These are phyloP conservation scores for Euura saliciscinereae DNA, from an alignment of 1,140 invertebrate genomes.

Conservation along the genomic window DNA sequence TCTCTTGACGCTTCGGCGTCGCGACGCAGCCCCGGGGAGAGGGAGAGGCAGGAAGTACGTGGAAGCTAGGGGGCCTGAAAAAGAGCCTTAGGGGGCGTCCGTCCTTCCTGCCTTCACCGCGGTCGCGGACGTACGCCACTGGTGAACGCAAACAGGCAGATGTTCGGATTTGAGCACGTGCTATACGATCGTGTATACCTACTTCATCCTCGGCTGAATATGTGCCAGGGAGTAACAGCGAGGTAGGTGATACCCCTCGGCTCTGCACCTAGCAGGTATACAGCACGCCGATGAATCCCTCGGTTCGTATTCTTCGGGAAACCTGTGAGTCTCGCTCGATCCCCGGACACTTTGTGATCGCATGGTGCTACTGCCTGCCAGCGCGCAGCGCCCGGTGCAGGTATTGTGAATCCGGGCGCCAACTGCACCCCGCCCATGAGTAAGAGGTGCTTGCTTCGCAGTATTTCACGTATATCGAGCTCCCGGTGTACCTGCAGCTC, in stretches of 20 bases:
- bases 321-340: neutral
- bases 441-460: neutral
- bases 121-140: too few relatives aligned
- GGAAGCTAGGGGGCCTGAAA: neutral
- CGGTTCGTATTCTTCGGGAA: neutral
- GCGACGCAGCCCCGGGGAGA: too few relatives aligned
- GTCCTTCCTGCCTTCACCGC: neutral
- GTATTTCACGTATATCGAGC: neutral
- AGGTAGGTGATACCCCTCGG: neutral
- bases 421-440: neutral
- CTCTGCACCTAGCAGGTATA: neutral
- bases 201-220: too few relatives aligned
- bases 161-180: slow-evolving; percentile 3
- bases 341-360: slow-evolving; percentile 3
- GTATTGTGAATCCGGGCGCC: neutral
- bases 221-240: too few relatives aligned
- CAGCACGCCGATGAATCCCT: neutral
- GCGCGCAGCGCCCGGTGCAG: neutral
- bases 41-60: slow-evolving; percentile 2
- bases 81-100: neutral
- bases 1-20: too few relatives aligned
- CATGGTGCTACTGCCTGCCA: neutral
- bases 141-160: neutral
- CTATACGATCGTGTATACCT: neutral
- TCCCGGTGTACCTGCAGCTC: neutral